phyloP scores from a whole-genome alignment of 2,113 vertebrate genomes.

The Apodemus speciosus region DNA sequence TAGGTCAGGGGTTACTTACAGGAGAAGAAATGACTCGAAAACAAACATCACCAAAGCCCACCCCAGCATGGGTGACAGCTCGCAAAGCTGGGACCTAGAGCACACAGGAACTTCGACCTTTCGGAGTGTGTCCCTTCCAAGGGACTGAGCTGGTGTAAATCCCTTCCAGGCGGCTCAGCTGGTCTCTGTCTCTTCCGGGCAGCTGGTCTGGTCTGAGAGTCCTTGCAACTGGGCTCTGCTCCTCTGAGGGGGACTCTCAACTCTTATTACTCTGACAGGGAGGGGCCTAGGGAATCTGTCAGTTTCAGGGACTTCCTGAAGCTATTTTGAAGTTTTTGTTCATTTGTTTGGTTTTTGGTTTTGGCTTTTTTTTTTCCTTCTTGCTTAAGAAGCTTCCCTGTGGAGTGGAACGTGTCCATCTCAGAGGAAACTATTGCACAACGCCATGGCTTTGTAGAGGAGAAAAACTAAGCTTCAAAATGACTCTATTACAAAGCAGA shows the following conservation, averaged over 20 bases:
- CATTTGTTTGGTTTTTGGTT: background rate
- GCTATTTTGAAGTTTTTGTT: background rate
- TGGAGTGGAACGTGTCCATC: background rate
- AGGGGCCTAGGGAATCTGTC: background rate
- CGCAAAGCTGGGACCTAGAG: background rate
- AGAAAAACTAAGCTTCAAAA: background rate
- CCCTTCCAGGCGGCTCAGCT: background rate
- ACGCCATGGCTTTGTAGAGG: background rate
- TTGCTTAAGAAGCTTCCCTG: background rate
- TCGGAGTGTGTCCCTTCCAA: background rate
- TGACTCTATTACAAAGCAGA: background rate
- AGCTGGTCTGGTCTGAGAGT: background rate
- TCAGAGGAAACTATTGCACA: background rate
- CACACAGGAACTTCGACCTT: no score
- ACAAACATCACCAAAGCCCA: background rate
- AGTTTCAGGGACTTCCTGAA: background rate
- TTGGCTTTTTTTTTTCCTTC: background rate
- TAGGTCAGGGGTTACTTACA: background rate
- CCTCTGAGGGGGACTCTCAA: background rate
- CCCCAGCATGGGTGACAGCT: background rate
- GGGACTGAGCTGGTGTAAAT: background rate
- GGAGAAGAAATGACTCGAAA: background rate
- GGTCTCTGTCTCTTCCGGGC: background rate
- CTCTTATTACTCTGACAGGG: background rate
- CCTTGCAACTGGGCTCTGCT: background rate